phyloP scores from a whole-genome alignment of 2,113 vertebrate species.

The Notiomystis cincta region DNA sequence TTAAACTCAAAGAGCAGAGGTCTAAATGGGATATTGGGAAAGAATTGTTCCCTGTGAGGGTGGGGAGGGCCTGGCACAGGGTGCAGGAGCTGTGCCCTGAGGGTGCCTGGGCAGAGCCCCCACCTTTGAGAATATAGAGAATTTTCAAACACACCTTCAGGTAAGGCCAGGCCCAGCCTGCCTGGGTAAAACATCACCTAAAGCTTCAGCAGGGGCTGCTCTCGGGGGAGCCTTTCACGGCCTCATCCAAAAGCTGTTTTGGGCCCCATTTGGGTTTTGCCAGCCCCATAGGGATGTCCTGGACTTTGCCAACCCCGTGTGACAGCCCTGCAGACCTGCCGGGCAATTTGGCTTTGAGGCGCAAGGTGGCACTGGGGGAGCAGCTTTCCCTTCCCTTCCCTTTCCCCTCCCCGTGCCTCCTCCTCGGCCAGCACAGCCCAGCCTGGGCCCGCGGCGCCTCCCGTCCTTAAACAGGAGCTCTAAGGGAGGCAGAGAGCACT shows the following conservation, averaged over 20 bases:
- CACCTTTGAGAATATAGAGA: rapidly evolving
- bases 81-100: neutral
- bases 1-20: no score
- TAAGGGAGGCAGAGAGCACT: neutral
- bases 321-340: neutral
- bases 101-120: no score
- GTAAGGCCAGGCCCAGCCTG: rapidly evolving
- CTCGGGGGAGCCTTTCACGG: neutral
- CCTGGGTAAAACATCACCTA: rapidly evolving
- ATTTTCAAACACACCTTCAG: neutral
- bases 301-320: neutral
- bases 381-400: neutral
- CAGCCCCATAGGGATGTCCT: neutral
- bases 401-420: neutral
- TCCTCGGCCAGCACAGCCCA: neutral
- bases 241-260: neutral
- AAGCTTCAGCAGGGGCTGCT: neutral
- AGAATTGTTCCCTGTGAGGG: neutral
- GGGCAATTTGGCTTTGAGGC: neutral
- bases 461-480: no score
- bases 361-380: conserved; percentile 34
- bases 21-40: neutral
- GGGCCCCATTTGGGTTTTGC: neutral
- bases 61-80: neutral
- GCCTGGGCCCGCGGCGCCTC: rapidly evolving